Evolutionary conservation across 2,888 invertebrate genomes (phyloP), one percentile per base, ranked within the genome.

Genomic region (Perdita meconis): DNA sequence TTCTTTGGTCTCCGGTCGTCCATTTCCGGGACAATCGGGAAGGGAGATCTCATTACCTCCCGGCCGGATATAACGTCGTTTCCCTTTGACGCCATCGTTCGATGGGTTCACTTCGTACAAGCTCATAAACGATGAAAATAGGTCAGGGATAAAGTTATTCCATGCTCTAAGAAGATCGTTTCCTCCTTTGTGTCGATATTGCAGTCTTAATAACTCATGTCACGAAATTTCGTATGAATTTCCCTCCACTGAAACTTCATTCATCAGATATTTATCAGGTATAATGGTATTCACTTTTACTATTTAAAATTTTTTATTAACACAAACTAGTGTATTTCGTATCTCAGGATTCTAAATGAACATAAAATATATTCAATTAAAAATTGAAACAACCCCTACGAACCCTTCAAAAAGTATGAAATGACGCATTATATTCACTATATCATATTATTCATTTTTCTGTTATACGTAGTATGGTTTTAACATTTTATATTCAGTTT

Each of bases 121-220:
- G 66, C 66, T 85, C 71, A 64, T 79, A 66, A 75, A 72, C 36
- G 70, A 69, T 61, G 78, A 67, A 86, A 86, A 63, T 83, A 56
- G 86, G 86, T 84, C 83, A 84, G 75, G 83, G 75, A 77, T 83
- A 60, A 70, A 78, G 61, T 68, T 80, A 78, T 78, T 67, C 56
- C 51, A 66, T 10, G 26, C 16, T 47, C 30, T 63, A 66, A 60
- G 63, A 75, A 56, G 71, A 65, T 57, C 77, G 55, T 60, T 55
- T 61, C 22, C 53, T 63, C 69, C 69, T 78, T 76, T 64, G 64
- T 65, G 50, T 65, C 56, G 68, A 60, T 76, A 69, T 76, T 65
- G 47, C 64, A 44, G 16, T 69, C 53, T 59, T 75, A 78, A 71
- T 78, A 78, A 71, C 51, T 60, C 42, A 50, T 50, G 42, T 77